phyloP scores from a whole-genome alignment of 2,113 vertebrate genomes.

The Heterocephalus glaber region DNA sequence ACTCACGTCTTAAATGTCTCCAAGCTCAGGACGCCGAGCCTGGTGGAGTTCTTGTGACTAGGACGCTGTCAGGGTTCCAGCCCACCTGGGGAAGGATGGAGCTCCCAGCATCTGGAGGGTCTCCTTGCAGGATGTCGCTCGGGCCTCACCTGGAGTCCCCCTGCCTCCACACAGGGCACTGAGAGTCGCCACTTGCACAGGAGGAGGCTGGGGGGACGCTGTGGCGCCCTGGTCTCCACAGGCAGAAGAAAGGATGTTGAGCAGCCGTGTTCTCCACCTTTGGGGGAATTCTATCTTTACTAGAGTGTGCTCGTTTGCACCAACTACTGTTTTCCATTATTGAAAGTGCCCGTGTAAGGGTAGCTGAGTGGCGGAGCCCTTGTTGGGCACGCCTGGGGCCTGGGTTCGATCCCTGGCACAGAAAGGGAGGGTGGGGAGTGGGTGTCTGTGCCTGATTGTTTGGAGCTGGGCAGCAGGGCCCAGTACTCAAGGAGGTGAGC shows the following conservation, averaged over 20 bases:
- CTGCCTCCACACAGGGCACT: neutral
- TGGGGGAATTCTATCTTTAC: neutral
- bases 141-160: neutral
- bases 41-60: neutral
- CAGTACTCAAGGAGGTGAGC: neutral
- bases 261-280: neutral
- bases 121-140: neutral
- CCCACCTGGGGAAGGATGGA: neutral
- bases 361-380: neutral
- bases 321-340: neutral
- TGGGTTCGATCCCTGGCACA: neutral
- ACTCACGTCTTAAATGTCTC: neutral
- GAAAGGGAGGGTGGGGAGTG: neutral
- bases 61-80: neutral
- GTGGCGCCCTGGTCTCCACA: neutral
- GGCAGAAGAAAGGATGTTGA: too few species aligned
- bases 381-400: too few species aligned
- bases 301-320: neutral
- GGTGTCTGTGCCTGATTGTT: neutral
- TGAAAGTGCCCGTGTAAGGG: neutral
- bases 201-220: neutral
- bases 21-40: neutral
- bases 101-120: neutral
- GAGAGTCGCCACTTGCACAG: too few species aligned
- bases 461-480: neutral